Conservation (phyloP, 2,888 invertebrate species). For the Tipula lateralis region DNA sequence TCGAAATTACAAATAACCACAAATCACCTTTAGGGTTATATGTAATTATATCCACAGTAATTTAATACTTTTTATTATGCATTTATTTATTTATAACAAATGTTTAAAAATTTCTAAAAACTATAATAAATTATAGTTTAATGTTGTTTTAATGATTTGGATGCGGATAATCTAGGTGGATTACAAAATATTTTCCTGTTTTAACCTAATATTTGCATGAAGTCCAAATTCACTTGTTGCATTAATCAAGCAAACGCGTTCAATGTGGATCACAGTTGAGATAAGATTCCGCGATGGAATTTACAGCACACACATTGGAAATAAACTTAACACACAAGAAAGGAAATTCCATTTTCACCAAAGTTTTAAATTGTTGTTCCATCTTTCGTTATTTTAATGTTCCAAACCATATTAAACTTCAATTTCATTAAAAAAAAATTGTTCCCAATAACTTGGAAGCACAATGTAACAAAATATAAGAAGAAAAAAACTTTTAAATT, state of each 20-base stretch:
- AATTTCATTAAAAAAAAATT: neutral
- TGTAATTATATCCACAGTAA: neutral
- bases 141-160: neutral
- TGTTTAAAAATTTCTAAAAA: neutral
- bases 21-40: neutral
- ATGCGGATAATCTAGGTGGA: neutral
- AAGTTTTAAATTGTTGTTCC: neutral
- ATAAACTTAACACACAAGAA: neutral
- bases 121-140: neutral
- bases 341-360: neutral
- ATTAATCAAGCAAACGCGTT: neutral
- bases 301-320: neutral
- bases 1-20: neutral
- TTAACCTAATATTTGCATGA: neutral
- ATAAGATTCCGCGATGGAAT: neutral
- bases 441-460: neutral
- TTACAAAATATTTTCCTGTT: neutral
- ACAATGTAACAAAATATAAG: neutral
- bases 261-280: neutral
- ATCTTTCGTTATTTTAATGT: slow-evolving; percentile 9
- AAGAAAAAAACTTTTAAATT: neutral
- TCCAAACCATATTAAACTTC: slow-evolving; percentile 2
- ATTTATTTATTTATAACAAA: neutral
- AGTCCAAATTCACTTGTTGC: neutral
- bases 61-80: neutral